These are phyloP conservation scores for Rynchops niger DNA, from an alignment of 2,113 vertebrate species.

Conservation along the genomic window DNA sequence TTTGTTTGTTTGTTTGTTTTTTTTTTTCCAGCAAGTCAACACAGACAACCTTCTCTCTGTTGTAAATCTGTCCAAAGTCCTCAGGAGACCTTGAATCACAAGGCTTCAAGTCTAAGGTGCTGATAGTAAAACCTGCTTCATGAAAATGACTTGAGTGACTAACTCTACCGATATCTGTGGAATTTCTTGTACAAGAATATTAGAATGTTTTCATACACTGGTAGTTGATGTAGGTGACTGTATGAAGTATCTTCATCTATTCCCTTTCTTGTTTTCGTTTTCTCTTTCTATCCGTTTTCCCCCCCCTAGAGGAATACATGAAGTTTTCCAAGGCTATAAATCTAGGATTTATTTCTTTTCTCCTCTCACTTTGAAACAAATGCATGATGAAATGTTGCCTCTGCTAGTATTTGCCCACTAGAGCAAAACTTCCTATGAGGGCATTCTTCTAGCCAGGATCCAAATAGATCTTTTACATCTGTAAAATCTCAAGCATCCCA, in stretches of 20 bases:
- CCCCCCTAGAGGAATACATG: not conserved
- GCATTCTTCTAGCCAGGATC: not conserved
- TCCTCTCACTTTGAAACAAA: not conserved
- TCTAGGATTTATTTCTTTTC: not conserved
- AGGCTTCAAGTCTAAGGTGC: not conserved
- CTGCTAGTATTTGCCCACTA: not conserved
- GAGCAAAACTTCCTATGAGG: not conserved
- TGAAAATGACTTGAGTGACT: not conserved
- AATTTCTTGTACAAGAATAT: not conserved
- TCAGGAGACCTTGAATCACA: not conserved
- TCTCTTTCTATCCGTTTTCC: not conserved
- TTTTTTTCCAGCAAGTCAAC: not conserved
- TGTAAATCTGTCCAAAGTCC: not conserved
- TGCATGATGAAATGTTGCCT: not conserved
- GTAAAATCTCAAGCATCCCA: not conserved
- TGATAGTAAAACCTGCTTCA: not conserved
- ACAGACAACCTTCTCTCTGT: not conserved
- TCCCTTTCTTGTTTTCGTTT: not conserved
- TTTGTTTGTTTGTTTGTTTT: not conserved
- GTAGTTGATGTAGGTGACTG: not conserved
- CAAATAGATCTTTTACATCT: not conserved
- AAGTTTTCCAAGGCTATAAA: not conserved
- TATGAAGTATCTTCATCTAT: not conserved
- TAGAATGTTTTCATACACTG: not conserved
- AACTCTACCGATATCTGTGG: not conserved